Evolutionary conservation across 2,888 invertebrate species (phyloP), one percentile per base, ranked within the genome.

Genomic region (Orthosia gothica): DNA sequence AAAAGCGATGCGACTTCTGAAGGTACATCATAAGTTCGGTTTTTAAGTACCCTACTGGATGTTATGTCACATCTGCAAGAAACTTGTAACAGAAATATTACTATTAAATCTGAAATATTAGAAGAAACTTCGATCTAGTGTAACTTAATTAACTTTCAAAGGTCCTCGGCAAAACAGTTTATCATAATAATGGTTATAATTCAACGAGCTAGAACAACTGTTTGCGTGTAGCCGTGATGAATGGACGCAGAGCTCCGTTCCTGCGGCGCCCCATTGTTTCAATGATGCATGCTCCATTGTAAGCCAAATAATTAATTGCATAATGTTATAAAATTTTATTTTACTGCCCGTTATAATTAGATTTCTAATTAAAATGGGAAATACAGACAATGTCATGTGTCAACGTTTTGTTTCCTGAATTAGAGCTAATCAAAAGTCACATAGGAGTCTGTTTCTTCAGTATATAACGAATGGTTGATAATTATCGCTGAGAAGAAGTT

Each of bases 271-370:
- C 89, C 85, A 89, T 90, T 90, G 90, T 90, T 87, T 67, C 65
- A 76, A 85, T 86, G 82, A 89, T 67, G 73, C 86, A 89, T 87
- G 57, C 70, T 73, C 89, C 69, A 90, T 89, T 90, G 89, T 89
- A 78, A 20, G 57, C 70, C 59, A 82, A 77, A 85, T 83, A 86
- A 89, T 83, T 83, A 86, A 87, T 87, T 88, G 82, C 81, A 84
- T 89, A 87, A 89, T 85, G 81, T 67, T 82, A 69, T 76, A 77
- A 70, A 67, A 75, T 65, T 76, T 68, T 71, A 66, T 69, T 77
- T 78, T 77, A 66, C 32, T 67, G 55, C 65, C 67, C 26, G 47
- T 71, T 73, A n/a, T 66, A 78, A 80, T 76, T 76, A 61, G 12
- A 71, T 66, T 73, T 74, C 67, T 70, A 77, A 82, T 80, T 80